A percentile compares a stretch with the other conserved stretches of the same genome.
Evolutionary conservation across 1,140 invertebrate genomes (phyloP).

Genomic region (Micrasema longulum): DNA sequence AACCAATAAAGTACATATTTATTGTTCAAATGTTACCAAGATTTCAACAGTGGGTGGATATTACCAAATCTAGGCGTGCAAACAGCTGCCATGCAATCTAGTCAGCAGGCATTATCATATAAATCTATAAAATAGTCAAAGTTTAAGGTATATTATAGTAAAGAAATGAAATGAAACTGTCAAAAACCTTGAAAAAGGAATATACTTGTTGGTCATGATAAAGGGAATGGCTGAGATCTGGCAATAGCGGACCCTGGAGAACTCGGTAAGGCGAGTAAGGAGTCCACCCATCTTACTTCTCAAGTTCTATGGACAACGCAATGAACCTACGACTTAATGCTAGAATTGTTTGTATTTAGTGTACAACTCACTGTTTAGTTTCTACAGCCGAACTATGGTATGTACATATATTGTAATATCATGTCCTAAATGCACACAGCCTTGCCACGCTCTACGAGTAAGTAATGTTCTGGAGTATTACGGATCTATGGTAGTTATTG

Average conservation of each 20-base stretch:
- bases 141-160: conserved; percentile 34
- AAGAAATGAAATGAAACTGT: conserved; percentile 53
- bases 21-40: conserved; percentile 30
- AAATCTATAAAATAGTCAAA: conserved; percentile 37
- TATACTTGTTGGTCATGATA: conserved; percentile 53
- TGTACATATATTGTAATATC: conserved; percentile 54
- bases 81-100: conserved; percentile 54
- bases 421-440: conserved; percentile 74
- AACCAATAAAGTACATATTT: conserved; percentile 14
- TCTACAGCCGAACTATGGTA: conserved; percentile 55
- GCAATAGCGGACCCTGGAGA: conserved; percentile 45
- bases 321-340: conserved; percentile 55
- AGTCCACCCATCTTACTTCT: conserved; percentile 51
- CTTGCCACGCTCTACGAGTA: conserved; percentile 73
- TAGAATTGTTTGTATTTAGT: conserved; percentile 55
- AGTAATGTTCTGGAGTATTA: neutral
- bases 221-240: conserved; percentile 52
- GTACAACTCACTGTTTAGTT: conserved; percentile 48
- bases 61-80: conserved; percentile 53
- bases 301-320: conserved; percentile 55
- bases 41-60: conserved; percentile 45
- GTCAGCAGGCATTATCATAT: conserved; percentile 49
- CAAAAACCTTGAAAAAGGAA: conserved; percentile 51
- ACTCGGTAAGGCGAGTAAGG: conserved; percentile 40
- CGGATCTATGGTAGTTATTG: neutral